Evolutionary conservation across 2,888 invertebrate genomes (phyloP).

Genomic region (Acrocera orbiculus): DNA sequence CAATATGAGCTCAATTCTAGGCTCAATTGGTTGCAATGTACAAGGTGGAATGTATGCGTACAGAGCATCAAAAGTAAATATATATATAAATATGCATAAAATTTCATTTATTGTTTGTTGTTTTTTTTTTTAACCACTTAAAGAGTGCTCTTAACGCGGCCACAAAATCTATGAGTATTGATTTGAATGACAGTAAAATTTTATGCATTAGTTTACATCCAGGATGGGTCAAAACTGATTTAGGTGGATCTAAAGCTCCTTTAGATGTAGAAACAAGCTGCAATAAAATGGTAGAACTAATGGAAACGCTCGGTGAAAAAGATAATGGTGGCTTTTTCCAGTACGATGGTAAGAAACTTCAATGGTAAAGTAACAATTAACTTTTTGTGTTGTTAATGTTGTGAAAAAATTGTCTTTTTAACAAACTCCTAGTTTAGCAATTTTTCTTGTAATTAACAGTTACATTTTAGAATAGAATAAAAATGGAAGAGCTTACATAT

Average conservation of each 20-base stretch:
- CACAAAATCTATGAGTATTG: conserved; percentile 67
- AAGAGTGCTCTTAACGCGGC: conserved; percentile 74
- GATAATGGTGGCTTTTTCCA: conserved; percentile 64
- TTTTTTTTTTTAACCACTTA: conserved; percentile 14
- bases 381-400: no score
- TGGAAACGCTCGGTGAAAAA: conserved; percentile 40
- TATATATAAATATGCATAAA: background rate
- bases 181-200: conserved; percentile 57
- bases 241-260: conserved; percentile 71
- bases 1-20: conserved; percentile 68
- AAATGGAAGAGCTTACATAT: no score
- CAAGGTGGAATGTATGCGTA: conserved; percentile 72
- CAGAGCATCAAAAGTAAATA: conserved; percentile 62
- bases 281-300: conserved; percentile 43
- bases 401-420: no score
- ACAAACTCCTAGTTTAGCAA: no score
- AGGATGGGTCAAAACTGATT: conserved; percentile 80
- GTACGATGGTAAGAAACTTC: conserved; percentile 53
- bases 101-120: conserved; percentile 12
- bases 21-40: conserved; percentile 56
- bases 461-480: no score
- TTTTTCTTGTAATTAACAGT: no score
- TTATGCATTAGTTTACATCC: conserved; percentile 63
- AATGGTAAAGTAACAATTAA: conserved; percentile 42
- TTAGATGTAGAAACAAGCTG: conserved; percentile 52